A percentile compares a stretch with the other conserved stretches of the same genome.
These are phyloP conservation scores for Chymomyza costata DNA, from an alignment of 1,140 invertebrate species.

Conservation along the genomic window DNA sequence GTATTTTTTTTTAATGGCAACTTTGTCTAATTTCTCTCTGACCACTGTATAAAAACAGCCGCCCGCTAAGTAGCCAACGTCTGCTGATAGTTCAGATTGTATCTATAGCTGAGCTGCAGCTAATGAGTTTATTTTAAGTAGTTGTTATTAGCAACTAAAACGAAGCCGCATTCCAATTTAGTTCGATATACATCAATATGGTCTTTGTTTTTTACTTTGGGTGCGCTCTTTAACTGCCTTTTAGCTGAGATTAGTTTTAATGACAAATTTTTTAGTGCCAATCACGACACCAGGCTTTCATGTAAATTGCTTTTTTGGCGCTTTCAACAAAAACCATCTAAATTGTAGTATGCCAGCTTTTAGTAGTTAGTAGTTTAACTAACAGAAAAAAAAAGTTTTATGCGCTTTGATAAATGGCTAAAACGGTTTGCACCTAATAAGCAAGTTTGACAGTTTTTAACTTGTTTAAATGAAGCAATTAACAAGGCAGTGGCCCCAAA, in stretches of 20 bases:
- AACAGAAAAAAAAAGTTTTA: slow-evolving; percentile 12
- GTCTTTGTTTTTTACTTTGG: slow-evolving; percentile 2
- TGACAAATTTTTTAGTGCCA: slow-evolving; percentile 45
- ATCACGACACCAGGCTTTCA: slow-evolving; percentile 13
- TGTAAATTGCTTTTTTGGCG: slow-evolving; percentile 36
- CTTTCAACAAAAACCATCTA: slow-evolving; percentile 3
- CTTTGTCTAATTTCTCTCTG: slow-evolving; percentile 58
- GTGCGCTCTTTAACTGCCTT: slow-evolving; percentile 53
- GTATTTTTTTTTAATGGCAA: slow-evolving; percentile 53
- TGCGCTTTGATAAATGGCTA: slow-evolving; percentile 25
- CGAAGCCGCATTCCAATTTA: slow-evolving; percentile 56
- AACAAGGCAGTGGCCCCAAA: slow-evolving; percentile 30
- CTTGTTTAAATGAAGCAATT: slow-evolving; percentile 73
- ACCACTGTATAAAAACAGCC: slow-evolving; percentile 19
- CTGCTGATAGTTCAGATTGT: no score
- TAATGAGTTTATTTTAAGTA: slow-evolving; percentile 70
- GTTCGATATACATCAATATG: slow-evolving; percentile 55
- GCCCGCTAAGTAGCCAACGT: slow-evolving; percentile 24
- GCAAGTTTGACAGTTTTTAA: slow-evolving; percentile 45
- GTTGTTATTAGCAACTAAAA: slow-evolving; percentile 17
- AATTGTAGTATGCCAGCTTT: slow-evolving; percentile 31
- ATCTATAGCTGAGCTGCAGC: no score
- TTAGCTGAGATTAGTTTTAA: slow-evolving; percentile 69
- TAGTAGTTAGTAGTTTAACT: slow-evolving; percentile 21
- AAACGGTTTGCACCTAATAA: slow-evolving; percentile 65